Percentiles rank a stretch among this genome's conserved stretches.
phyloP scores from a whole-genome alignment of 2,797 vertebrate species.

The Austrolebias charrua region DNA sequence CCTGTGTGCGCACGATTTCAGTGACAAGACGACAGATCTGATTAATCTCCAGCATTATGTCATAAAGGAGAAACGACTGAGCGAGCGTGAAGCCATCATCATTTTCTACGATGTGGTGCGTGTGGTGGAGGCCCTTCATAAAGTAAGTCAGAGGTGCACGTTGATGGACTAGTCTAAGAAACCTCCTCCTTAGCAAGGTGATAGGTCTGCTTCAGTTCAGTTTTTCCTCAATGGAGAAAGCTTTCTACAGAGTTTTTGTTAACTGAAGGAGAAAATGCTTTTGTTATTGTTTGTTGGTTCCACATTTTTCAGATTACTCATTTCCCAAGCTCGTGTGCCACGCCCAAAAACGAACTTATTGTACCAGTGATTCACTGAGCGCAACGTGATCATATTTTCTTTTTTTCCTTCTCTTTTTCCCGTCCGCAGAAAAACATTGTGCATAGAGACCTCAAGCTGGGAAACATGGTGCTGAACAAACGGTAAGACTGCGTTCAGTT shows the following conservation, averaged over 20 bases:
- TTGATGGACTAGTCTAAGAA: background rate
- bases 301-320: conserved; percentile 54
- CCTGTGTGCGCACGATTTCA: conserved; percentile 96
- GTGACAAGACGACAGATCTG: conserved; percentile 96
- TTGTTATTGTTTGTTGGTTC: conserved; percentile 36
- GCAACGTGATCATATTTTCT: conserved; percentile 27
- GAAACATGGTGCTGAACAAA: conserved; percentile 99
- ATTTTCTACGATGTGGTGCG: conserved; percentile 99
- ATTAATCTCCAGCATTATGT: conserved; percentile 99
- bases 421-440: conserved; percentile 96
- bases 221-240: conserved; percentile 16
- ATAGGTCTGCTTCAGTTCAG: background rate
- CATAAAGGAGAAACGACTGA: conserved; percentile 97
- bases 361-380: conserved; percentile 50
- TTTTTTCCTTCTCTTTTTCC: conserved; percentile 37
- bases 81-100: conserved; percentile 94
- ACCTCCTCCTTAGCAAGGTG: background rate
- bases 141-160: conserved; percentile 76
- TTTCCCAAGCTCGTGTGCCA: conserved; percentile 42
- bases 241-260: conserved; percentile 6
- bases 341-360: conserved; percentile 60
- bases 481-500: conserved; percentile 80
- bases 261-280: conserved; percentile 14
- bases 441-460: conserved; percentile 98
- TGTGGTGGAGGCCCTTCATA: conserved; percentile 97